Percentiles rank a stretch among this genome's conserved stretches.
These are phyloP conservation scores for Albula goreensis DNA, from an alignment of 2,113 vertebrate genomes.

Conservation along the genomic window DNA sequence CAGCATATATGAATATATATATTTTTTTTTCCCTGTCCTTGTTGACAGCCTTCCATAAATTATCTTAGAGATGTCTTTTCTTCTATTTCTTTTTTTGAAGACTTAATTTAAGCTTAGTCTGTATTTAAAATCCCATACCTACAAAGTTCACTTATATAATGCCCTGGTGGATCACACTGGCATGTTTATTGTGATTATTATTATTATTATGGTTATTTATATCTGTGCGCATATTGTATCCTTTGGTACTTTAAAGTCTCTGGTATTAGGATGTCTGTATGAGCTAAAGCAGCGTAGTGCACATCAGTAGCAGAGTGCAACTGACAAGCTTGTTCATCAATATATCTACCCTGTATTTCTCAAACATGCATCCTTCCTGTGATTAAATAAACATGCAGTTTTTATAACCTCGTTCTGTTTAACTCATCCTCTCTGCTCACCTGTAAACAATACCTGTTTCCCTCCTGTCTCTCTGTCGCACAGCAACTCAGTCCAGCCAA, in stretches of 20 bases:
- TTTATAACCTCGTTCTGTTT: conserved; percentile 46
- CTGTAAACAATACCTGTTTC: conserved; percentile 55
- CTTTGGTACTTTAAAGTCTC: conserved; percentile 23
- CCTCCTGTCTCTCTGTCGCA: conserved; percentile 41
- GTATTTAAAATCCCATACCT: conserved; percentile 43
- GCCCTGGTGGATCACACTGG: conserved; percentile 48
- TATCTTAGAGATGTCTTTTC: conserved; percentile 37
- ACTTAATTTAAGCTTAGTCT: conserved; percentile 41
- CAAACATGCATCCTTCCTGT: no score
- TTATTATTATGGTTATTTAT: conserved; percentile 28
- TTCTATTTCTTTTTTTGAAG: conserved; percentile 32
- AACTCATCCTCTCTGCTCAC: conserved; percentile 67
- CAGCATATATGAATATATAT: conserved; percentile 28
- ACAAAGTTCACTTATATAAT: conserved; percentile 49
- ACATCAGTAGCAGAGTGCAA: background rate
- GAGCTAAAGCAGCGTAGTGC: background rate
- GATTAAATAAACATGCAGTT: conserved; percentile 7
- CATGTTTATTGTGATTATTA: conserved; percentile 43
- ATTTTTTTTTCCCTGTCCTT: background rate
- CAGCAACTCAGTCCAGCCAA: conserved; percentile 31
- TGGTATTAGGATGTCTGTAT: background rate
- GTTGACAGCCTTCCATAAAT: conserved; percentile 43
- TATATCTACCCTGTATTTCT: no score
- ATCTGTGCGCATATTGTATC: conserved; percentile 22
- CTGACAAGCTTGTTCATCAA: background rate